A percentile compares a stretch with the other conserved stretches of the same genome.
Conservation (phyloP, 2,797 vertebrate genomes). For the Sternarchorhynchus goeldii region DNA sequence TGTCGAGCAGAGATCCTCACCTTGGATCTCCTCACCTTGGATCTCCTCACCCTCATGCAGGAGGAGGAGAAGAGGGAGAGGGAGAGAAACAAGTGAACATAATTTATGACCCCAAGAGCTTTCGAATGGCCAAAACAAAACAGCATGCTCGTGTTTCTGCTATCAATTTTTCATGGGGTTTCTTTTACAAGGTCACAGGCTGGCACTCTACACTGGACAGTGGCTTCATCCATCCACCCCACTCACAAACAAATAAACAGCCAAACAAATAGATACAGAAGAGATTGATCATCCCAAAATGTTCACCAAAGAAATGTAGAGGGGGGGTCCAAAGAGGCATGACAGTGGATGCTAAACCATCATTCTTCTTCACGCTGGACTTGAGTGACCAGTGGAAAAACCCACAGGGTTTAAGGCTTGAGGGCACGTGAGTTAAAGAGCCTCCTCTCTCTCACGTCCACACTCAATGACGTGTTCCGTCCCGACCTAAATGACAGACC, state of each 20-base stretch:
- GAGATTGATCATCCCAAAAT: background rate
- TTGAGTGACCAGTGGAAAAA: constrained; percentile 52
- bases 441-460: constrained; percentile 36
- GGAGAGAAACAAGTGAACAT: constrained; percentile 52
- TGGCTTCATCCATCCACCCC: constrained; percentile 31
- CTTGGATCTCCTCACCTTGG: constrained; percentile 8
- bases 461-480: constrained; percentile 33
- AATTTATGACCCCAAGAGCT: constrained; percentile 63
- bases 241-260: constrained; percentile 50
- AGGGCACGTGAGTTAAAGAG: constrained; percentile 45
- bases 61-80: constrained; percentile 23
- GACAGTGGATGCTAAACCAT: background rate
- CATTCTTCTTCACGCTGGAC: constrained; percentile 18
- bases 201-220: constrained; percentile 64
- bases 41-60: constrained; percentile 4
- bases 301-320: background rate
- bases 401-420: constrained; percentile 14
- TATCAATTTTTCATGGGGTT: constrained; percentile 75
- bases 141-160: constrained; percentile 68
- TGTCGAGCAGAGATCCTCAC: constrained; percentile 11
- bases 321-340: background rate
- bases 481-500: constrained; percentile 37
- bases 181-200: constrained; percentile 76
- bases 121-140: constrained; percentile 65
- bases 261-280: constrained; percentile 56